Conservation (phyloP, 1,140 invertebrate genomes). For the Metaphire vulgaris region DNA sequence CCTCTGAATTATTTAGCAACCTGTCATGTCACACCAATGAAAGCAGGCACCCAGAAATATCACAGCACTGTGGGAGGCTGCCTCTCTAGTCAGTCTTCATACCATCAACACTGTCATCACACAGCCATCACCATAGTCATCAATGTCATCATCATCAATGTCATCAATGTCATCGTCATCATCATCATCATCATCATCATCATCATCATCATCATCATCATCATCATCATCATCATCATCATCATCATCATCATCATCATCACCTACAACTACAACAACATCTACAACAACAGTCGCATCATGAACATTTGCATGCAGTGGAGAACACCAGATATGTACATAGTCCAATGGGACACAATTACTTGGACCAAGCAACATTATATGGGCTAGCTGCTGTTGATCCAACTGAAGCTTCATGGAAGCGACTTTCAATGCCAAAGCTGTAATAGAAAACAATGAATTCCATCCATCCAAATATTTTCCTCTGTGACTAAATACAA, state of each 20-base stretch:
- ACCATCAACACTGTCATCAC: background rate
- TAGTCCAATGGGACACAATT: background rate
- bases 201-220: slow-evolving; percentile 2
- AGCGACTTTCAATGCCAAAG: too few species aligned
- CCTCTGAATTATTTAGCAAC: background rate
- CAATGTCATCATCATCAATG: background rate
- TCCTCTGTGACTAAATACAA: too few species aligned
- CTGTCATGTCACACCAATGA: too few species aligned
- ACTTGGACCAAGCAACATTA: too few species aligned
- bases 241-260: background rate
- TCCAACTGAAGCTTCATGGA: too few species aligned
- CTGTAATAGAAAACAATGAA: too few species aligned
- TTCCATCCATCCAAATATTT: too few species aligned
- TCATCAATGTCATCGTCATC: background rate
- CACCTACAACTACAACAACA: background rate
- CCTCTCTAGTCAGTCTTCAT: background rate
- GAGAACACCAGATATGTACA: background rate
- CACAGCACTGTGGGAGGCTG: background rate
- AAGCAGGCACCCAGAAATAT: background rate
- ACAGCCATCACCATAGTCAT: background rate
- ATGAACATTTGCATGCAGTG: background rate
- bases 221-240: slow-evolving; percentile 2
- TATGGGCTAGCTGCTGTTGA: too few species aligned
- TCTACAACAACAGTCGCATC: background rate
- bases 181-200: slow-evolving; percentile 3